These are phyloP conservation scores for Coreius guichenoti DNA, from an alignment of 2,797 vertebrate genomes.

Conservation along the genomic window DNA sequence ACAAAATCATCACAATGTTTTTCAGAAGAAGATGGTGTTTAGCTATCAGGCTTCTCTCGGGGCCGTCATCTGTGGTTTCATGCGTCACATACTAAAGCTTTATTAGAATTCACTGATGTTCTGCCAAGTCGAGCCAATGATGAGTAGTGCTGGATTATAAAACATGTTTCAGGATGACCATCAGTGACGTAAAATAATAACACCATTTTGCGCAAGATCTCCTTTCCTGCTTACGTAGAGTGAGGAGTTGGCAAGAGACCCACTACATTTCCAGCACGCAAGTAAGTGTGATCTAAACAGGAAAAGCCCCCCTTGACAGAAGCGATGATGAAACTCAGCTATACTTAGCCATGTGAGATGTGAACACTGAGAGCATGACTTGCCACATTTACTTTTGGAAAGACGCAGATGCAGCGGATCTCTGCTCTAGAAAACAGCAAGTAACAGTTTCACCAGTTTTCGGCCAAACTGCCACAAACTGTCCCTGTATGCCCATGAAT, in stretches of 20 bases:
- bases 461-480: slow-evolving; percentile 51
- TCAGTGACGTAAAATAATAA: slow-evolving; percentile 3
- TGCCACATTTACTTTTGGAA: slow-evolving; percentile 32
- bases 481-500: slow-evolving; percentile 61
- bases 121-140: neutral
- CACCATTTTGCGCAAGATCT: neutral
- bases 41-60: neutral
- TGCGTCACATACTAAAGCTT: slow-evolving; percentile 19
- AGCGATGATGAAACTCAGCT: slow-evolving; percentile 48
- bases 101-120: slow-evolving; percentile 7
- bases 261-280: neutral
- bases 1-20: neutral
- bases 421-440: slow-evolving; percentile 41
- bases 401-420: slow-evolving; percentile 50
- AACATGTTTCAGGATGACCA: neutral
- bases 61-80: neutral
- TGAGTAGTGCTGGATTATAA: neutral
- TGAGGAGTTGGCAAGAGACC: neutral
- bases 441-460: slow-evolving; percentile 52
- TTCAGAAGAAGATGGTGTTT: neutral
- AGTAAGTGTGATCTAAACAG: slow-evolving; percentile 34
- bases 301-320: slow-evolving; percentile 31
- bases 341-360: slow-evolving; percentile 43
- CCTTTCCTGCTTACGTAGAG: slow-evolving; percentile 2
- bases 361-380: slow-evolving; percentile 37